These are phyloP conservation scores for Takifugu rubripes DNA, from an alignment of 2,797 vertebrate genomes.

Conservation along the genomic window DNA sequence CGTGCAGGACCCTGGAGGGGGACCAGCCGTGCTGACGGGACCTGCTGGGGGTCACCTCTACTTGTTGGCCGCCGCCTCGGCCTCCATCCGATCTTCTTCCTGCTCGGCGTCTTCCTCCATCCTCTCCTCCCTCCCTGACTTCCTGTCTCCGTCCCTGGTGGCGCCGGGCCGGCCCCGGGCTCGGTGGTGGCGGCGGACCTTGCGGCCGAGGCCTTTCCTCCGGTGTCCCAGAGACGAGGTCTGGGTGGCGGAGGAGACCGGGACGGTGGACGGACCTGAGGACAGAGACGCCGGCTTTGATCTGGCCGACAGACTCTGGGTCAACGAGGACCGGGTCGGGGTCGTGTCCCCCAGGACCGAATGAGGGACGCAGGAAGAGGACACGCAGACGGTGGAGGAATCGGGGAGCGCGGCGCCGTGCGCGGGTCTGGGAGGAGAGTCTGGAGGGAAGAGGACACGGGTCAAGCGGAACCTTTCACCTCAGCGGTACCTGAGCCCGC, in stretches of 20 bases:
- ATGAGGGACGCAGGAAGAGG: constrained; percentile 9
- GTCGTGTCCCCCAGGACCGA: not conserved
- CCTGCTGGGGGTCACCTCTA: constrained; percentile 24
- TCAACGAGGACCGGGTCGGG: not conserved
- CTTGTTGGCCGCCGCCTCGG: constrained; percentile 22
- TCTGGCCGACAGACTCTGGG: constrained; percentile 2
- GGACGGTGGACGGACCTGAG: constrained; percentile 9
- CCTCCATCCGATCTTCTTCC: constrained; percentile 49
- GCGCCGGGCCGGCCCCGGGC: constrained; percentile 33
- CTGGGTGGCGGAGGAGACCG: not conserved
- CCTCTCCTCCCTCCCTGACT: constrained; percentile 22
- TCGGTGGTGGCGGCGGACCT: constrained; percentile 44
- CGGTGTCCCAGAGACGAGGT: constrained; percentile 24
- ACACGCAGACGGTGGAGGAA: constrained; percentile 41
- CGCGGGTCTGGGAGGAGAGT: constrained; percentile 50
- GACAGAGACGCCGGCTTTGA: constrained; percentile 36
- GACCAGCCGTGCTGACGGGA: too few relatives aligned
- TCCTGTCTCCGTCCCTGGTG: constrained; percentile 23
- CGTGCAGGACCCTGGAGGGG: too few relatives aligned
- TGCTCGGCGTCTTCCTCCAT: constrained; percentile 39
- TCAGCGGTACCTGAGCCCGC: not conserved
- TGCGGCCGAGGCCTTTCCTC: constrained; percentile 44
- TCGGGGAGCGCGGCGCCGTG: constrained; percentile 46
- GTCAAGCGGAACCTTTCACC: not conserved
- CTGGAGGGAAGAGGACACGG: constrained; percentile 20